Conservation (phyloP, 2,888 invertebrate genomes). For the Trichopoda pennipes region DNA sequence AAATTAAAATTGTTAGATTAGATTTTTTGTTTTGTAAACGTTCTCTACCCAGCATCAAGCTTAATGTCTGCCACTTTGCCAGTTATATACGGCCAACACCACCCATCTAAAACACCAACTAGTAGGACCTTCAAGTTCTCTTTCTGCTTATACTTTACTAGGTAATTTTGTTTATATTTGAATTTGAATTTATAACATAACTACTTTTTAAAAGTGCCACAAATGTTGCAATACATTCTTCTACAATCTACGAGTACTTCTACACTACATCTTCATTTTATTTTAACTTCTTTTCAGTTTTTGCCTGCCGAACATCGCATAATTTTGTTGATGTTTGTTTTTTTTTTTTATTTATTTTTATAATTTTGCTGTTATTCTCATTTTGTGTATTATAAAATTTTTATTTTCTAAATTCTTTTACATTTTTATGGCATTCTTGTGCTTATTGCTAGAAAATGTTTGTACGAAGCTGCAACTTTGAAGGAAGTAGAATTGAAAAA, state of each 20-base stretch:
- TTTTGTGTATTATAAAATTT: conserved; percentile 51
- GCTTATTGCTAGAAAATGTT: conserved; percentile 61
- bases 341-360: conserved; percentile 7
- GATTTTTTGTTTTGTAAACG: conserved; percentile 36
- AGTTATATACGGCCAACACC: conserved; percentile 17
- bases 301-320: conserved; percentile 39
- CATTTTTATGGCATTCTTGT: conserved; percentile 66
- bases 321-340: conserved; percentile 26
- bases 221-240: conserved; percentile 61
- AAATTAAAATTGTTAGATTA: conserved; percentile 55
- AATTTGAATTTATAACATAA: conserved; percentile 61
- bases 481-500: conserved; percentile 47
- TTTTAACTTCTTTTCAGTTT: conserved; percentile 38
- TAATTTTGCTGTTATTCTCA: conserved; percentile 16
- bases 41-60: conserved; percentile 9
- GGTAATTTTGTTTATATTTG: conserved; percentile 43
- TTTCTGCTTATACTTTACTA: conserved; percentile 15
- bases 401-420: conserved; percentile 67
- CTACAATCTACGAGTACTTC: conserved; percentile 22
- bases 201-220: conserved; percentile 68
- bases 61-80: conserved; percentile 42
- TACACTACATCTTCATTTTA: conserved; percentile 42
- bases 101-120: not conserved
- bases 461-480: conserved; percentile 50
- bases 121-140: conserved; percentile 2